Evolutionary conservation across 2,797 vertebrate species (phyloP).

Genomic region (Spinibarbus caldwelli): DNA sequence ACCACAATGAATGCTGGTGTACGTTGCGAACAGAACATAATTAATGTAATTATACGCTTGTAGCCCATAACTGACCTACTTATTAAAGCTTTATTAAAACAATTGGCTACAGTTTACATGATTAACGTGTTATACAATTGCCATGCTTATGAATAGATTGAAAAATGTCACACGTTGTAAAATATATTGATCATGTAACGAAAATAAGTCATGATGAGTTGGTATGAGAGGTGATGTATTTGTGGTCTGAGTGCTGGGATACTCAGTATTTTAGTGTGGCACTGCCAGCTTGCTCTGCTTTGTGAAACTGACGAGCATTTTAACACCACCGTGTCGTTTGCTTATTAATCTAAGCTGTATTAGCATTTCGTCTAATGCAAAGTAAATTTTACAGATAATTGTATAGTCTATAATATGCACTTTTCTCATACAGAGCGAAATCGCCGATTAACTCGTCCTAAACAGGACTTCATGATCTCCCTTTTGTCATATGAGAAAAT

Average conservation of each 20-base stretch:
- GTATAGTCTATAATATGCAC: not conserved
- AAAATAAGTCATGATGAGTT: not conserved
- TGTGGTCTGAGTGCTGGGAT: conserved; percentile 34
- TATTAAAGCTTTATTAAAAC: not conserved
- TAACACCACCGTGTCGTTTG: not conserved
- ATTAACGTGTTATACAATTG: not conserved
- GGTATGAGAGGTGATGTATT: conserved; percentile 20
- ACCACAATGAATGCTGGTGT: not conserved
- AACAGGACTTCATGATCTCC: not conserved
- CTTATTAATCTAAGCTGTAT: not conserved
- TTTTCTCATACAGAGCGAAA: not conserved
- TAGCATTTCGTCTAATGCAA: not conserved
- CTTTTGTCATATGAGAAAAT: not conserved
- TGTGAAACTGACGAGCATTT: conserved; percentile 23
- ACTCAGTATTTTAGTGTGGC: not conserved
- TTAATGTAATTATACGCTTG: not conserved
- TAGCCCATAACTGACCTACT: not conserved
- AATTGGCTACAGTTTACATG: not conserved
- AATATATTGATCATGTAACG: not conserved
- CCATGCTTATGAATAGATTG: not conserved
- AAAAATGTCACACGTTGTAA: conserved; percentile 1
- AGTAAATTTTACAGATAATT: not conserved
- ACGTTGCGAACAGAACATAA: not conserved
- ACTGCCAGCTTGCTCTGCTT: not conserved
- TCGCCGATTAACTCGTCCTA: not conserved